Conservation (phyloP, 2,797 vertebrate species). For the Oryzias sinensis region DNA sequence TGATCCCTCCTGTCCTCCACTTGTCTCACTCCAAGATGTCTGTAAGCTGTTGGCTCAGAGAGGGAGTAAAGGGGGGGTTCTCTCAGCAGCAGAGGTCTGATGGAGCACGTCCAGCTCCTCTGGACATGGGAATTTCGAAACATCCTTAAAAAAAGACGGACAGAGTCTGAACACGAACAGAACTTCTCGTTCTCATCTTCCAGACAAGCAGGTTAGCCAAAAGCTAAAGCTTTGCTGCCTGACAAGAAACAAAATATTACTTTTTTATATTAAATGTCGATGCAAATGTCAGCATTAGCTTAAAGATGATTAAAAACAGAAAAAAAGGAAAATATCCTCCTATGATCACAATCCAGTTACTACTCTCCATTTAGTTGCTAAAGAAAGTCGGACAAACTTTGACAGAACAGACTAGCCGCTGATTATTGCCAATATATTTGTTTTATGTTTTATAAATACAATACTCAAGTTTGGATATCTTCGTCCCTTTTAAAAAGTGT, state of each 20-base stretch:
- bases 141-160: constrained; percentile 64
- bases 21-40: constrained; percentile 7
- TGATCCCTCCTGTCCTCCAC: constrained; percentile 9
- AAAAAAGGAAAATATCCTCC: too few species aligned
- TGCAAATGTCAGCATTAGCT: not conserved
- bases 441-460: too few species aligned
- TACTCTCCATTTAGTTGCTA: not conserved
- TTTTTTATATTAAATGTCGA: too few species aligned
- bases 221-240: too few species aligned
- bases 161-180: not conserved
- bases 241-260: too few species aligned
- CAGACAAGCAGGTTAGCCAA: not conserved
- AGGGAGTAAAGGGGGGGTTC: constrained; percentile 31
- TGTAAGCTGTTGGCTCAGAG: constrained; percentile 22
- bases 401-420: not conserved
- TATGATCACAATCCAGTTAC: too few species aligned
- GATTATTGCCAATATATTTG: too few species aligned
- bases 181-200: not conserved
- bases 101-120: constrained; percentile 39
- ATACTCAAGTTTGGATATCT: too few species aligned
- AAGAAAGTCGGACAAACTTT: constrained; percentile 10
- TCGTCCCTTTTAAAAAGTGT: too few species aligned
- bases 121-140: constrained; percentile 56
- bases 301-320: not conserved
- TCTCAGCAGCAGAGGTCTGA: constrained; percentile 41